Percentiles rank a stretch among this genome's conserved stretches.
These are phyloP conservation scores for Orientallactaga bullata DNA, from an alignment of 2,113 vertebrate species.

Conservation along the genomic window DNA sequence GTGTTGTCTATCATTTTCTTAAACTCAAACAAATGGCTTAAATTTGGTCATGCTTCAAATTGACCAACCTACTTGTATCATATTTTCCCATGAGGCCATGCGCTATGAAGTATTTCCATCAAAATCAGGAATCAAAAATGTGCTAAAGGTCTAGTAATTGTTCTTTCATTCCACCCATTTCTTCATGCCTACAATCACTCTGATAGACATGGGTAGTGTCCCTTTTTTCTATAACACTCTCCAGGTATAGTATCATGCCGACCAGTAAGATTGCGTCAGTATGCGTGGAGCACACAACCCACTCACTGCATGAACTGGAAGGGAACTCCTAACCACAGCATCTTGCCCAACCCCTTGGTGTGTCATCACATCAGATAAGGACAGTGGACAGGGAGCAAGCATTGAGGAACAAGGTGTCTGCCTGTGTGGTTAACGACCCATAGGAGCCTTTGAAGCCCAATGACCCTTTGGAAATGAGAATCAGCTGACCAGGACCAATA, in stretches of 20 bases:
- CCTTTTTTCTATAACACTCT: background rate
- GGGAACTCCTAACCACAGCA: background rate
- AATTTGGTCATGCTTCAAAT: slow-evolving; percentile 4
- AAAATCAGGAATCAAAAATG: slow-evolving; percentile 20
- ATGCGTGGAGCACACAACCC: background rate
- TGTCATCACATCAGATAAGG: background rate
- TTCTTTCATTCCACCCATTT: background rate
- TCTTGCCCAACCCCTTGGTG: background rate
- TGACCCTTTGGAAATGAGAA: slow-evolving; percentile 17
- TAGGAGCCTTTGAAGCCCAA: background rate
- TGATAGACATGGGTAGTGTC: no score
- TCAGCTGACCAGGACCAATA: background rate
- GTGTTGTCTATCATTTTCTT: background rate
- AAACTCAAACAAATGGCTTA: slow-evolving; percentile 63
- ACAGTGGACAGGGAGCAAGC: background rate
- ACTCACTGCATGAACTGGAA: background rate
- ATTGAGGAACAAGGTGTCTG: background rate
- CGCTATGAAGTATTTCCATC: slow-evolving; percentile 27
- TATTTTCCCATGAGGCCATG: background rate
- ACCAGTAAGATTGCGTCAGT: background rate
- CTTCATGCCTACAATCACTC: no score
- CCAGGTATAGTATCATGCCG: background rate
- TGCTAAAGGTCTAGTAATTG: background rate
- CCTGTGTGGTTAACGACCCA: background rate
- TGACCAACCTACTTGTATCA: background rate